phyloP scores from a whole-genome alignment of 2,113 vertebrate species.

The Mustelus asterias region DNA sequence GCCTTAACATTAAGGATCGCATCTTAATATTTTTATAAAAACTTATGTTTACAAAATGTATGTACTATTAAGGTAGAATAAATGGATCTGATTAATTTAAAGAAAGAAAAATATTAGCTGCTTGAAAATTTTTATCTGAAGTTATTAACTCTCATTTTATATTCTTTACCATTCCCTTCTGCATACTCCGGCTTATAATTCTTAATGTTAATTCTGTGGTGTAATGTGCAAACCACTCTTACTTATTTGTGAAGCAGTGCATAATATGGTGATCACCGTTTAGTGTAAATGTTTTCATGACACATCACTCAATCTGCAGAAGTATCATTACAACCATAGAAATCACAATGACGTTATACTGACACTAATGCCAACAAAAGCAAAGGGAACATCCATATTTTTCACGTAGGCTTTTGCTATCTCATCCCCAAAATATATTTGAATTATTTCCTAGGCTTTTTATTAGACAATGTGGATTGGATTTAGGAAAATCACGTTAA shows the following conservation, averaged over 20 bases:
- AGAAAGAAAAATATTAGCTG: background rate
- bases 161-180: background rate
- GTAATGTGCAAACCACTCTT: background rate
- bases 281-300: background rate
- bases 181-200: background rate
- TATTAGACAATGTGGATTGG: background rate
- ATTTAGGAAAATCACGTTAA: background rate
- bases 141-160: background rate
- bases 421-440: background rate
- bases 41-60: background rate
- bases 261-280: background rate
- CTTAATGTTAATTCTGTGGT: background rate
- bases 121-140: background rate
- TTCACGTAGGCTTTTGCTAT: background rate
- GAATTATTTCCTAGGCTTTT: background rate
- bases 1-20: background rate
- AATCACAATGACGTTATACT: background rate
- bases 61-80: background rate
- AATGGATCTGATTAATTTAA: background rate
- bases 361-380: background rate
- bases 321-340: background rate
- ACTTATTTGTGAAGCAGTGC: background rate
- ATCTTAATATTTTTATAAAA: background rate
- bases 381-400: background rate
- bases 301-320: background rate